Evolutionary conservation across 2,888 invertebrate species (phyloP), one percentile per base, ranked within the genome.

Genomic region (Melieria omissa): DNA sequence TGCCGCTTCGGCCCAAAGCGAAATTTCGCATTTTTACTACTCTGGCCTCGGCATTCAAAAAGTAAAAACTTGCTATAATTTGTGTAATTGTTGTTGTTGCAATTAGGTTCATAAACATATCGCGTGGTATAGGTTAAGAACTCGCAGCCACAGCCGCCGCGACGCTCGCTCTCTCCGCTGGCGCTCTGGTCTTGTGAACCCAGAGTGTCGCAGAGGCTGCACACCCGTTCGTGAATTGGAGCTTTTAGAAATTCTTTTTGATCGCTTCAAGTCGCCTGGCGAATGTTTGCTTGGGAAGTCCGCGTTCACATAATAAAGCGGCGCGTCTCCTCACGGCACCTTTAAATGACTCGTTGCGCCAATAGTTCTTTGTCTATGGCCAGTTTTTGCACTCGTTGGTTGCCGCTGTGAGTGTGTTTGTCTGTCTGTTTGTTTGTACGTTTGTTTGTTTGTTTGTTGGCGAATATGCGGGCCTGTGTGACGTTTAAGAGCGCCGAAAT

Each of bases 41-140:
- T 29, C 75, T 76, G 76, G 76, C 76, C 76, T 76, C 76, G 76
- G 76, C 76, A 76, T 76, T 76, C 76, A 76, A 75, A 76, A 76
- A 74, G 75, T 75, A 73, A 71, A 75, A 75, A 75, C 71, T 75
- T 73, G 54, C 29, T 57, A 67, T 16, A 29, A 42, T 62, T 44
- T 61, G 12, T 16, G 57, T 74, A 42, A 62, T 63, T 73, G 57
- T 72, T 70, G 45, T 41, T 63, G 41, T 52, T 45, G n/a, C 14
- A 61, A 41, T 12, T 49, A 29, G 4, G 46, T 67, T 58, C 64
- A 65, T 67, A 74, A 75, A 29, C 64, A 72, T 74, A 72, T 75
- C 65, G 73, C 72, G 76, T 77, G 78, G 76, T 76, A 76, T 76
- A 78, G 76, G 76, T 78, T 77, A 77, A 75, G 78, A 75, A 77